Conservation (phyloP, 2,797 vertebrate species). For the Phoxinus dragarum region DNA sequence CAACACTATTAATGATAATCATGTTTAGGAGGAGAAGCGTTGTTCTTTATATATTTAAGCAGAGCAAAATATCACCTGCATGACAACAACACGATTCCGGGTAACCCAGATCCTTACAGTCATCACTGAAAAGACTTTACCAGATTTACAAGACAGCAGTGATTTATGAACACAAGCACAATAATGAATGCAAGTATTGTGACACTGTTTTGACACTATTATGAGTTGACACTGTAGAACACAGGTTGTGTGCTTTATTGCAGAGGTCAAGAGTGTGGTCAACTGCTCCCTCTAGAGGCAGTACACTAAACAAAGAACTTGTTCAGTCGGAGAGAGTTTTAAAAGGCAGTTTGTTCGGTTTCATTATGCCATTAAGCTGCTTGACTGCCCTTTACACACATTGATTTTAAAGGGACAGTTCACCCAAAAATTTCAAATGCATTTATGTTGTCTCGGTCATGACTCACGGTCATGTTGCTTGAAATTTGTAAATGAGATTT, state of each 20-base stretch:
- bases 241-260: not conserved
- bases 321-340: not conserved
- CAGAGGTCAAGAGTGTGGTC: slow-evolving; percentile 38
- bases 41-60: not conserved
- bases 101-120: not conserved
- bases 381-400: not conserved
- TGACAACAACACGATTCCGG: not conserved
- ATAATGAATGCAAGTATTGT: not conserved
- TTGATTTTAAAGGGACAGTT: not conserved
- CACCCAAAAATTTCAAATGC: not conserved
- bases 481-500: not conserved
- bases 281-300: slow-evolving; percentile 62
- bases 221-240: not conserved
- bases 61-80: not conserved
- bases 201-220: not conserved
- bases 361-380: not conserved
- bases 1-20: not conserved
- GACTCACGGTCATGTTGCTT: not conserved
- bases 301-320: not conserved
- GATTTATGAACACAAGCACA: not conserved
- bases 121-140: not conserved
- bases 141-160: not conserved
- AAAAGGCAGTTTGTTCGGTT: not conserved
- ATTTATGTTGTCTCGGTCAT: not conserved
- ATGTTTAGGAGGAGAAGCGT: not conserved